Base-by-base conservation (phyloP, 2,888 invertebrate species). In the Aphrophora alni region DNA sequence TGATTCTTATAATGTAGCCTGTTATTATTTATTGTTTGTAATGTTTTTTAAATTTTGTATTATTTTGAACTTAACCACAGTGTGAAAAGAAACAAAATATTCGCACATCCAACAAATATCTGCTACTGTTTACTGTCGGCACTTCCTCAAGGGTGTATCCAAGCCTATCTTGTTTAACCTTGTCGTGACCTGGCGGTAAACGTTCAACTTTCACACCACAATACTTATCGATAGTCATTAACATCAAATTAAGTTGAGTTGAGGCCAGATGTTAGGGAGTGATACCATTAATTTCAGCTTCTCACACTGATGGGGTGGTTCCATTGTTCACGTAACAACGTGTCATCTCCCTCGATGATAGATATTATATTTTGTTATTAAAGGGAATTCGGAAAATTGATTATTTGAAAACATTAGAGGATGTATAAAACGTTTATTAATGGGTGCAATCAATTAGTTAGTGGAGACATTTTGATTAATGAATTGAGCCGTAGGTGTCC, bases 401-500 rank as follows among this genome's bases (percentile, higher is more conserved):
- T 44, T 44, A 44, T 44, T 44, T 17, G 44, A 44, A 44, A 44
- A 44, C 44, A 44, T 8, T 44, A 44, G 44, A 44, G 44, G 44
- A 14, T 17, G 44, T 4, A 12, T 44, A 44, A 44, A 44, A 44
- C 44, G 44, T 44, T 44, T 78, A 72, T 78, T 78, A 78, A 78
- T 73, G 73, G 73, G 73, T 73, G 28, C 73, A 28, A 78, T 78
- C 78, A 78, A 78, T 78, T 78, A 78, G 78, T 72, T 73, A 73
- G 51, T 59, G 73, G 51, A 59, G 78, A 78, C 78, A 73, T 72
- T 51, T 28, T 78, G 78, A 78, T 44, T 51, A 24, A 78, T 73
- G 78, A 59, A 69, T 17, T 17, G 44, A 44, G 14, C 44, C 10
- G 44, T 44, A 12, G 44, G 44, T 44, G 44, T 44, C 44, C 44